phyloP scores from a whole-genome alignment of 2,888 invertebrate species.

The Dinocampus coccinellae region DNA sequence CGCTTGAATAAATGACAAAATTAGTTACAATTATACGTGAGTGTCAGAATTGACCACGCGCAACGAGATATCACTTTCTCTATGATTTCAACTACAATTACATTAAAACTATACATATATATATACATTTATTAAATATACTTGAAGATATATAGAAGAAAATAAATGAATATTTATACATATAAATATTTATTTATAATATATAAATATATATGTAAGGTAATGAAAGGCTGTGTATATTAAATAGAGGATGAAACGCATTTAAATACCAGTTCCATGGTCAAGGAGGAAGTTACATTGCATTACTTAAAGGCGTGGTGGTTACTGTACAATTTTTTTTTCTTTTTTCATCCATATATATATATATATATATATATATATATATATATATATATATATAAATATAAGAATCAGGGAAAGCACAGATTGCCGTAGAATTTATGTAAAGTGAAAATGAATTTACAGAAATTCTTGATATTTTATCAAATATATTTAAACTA shows the following conservation, averaged over 20 bases:
- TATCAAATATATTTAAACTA: not conserved
- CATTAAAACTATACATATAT: not conserved
- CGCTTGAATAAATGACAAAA: constrained; percentile 32
- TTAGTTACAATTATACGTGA: constrained; percentile 13
- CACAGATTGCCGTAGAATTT: constrained; percentile 44
- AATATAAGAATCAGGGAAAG: constrained; percentile 26
- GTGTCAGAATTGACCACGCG: constrained; percentile 30
- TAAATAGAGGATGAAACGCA: constrained; percentile 2
- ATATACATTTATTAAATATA: not conserved
- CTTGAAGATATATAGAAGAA: not conserved
- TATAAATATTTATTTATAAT: not conserved
- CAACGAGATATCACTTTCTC: constrained; percentile 38
- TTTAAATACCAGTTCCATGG: constrained; percentile 10
- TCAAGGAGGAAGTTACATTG: constrained; percentile 12
- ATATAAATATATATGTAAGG: not conserved
- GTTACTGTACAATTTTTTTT: not conserved
- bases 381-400: not conserved
- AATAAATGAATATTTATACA: not conserved
- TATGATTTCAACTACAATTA: constrained; percentile 13
- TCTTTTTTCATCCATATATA: constrained; percentile 2
- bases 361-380: not conserved
- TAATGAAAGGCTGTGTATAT: not conserved
- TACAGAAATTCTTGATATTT: constrained; percentile 23
- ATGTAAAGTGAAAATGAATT: constrained; percentile 60
- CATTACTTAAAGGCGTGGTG: constrained; percentile 8